Evolutionary conservation across 2,888 invertebrate genomes (phyloP), one percentile per base, ranked within the genome.

Genomic region (Onchidella celtica): DNA sequence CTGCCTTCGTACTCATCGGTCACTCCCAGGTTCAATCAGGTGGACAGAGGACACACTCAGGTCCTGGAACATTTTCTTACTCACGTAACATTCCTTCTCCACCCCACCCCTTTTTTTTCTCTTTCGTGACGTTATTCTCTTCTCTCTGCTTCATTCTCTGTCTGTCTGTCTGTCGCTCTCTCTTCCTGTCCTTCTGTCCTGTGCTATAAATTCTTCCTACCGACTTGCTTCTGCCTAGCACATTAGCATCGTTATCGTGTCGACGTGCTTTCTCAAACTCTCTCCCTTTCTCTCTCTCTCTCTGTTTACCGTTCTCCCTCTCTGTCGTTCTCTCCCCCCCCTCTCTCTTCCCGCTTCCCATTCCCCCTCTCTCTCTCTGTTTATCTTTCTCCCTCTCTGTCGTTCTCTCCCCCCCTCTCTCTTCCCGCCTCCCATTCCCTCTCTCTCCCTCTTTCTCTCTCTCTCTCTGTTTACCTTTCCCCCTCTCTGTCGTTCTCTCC

Each of bases 321-420:
- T 47, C 47, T 61, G 14, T 61, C 61, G 6, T n/a, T 61, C 61
- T 61, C 61, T 61, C 11, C n/a, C n/a, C 61, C n/a, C 61, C n/a
- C 61, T 61, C 61, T 61, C 61, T 61, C 11, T 14, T 17, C 6
- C 47, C 6, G 47, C 47, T 47, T 11, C 47, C 47, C 47, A 17
- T 47, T 47, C 47, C 47, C 47, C 17, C 17, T 47, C 9, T 47
- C 47, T 47, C 47, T 6, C 47, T 66, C 32, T 66, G 9, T 66
- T 6, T 32, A 11, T 66, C 34, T 34, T 32, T 32, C 66, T n/a
- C 66, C n/a, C 4, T 61, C n/a, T 61, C 27, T 21, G 6, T 61
- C 61, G 9, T 61, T 61, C 61, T 61, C 61, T 61, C 34, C n/a
- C n/a, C n/a, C 61, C n/a, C 27, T 61, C 61, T 61, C 61, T 61